Percentiles rank a stretch among this genome's conserved stretches.
These are phyloP conservation scores for Physeter macrocephalus DNA, from an alignment of 2,113 vertebrate species.

Conservation along the genomic window DNA sequence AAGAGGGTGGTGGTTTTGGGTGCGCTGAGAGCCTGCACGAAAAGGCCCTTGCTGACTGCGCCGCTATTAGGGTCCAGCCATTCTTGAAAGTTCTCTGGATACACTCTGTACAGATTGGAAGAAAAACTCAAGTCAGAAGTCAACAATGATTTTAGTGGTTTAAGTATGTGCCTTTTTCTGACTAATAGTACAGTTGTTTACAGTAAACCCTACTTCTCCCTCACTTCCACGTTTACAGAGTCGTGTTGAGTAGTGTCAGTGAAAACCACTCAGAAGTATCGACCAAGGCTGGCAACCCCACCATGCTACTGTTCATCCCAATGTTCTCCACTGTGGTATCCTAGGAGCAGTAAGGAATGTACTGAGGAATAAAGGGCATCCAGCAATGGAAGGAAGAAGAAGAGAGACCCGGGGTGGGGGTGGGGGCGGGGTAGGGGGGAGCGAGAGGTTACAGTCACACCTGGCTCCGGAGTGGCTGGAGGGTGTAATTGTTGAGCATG, in stretches of 20 bases:
- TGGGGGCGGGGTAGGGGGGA: rapidly evolving
- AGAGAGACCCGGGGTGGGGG: rapidly evolving
- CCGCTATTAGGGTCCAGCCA: background rate
- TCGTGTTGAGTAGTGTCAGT: background rate
- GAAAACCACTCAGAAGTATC: background rate
- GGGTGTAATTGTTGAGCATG: background rate
- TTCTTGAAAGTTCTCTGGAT: background rate
- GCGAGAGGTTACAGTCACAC: background rate
- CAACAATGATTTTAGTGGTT: background rate
- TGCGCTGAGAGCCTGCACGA: background rate
- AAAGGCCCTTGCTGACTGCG: background rate
- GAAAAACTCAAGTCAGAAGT: background rate
- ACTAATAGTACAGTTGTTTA: background rate
- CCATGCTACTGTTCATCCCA: no score
- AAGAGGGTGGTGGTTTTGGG: background rate
- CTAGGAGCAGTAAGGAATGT: rapidly evolving
- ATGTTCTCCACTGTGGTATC: background rate
- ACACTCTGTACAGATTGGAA: background rate
- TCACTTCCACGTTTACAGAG: background rate
- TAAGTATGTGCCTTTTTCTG: background rate
- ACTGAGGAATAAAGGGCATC: background rate
- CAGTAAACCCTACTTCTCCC: background rate
- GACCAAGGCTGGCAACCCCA: background rate
- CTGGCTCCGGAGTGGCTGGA: background rate
- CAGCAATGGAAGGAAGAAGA: background rate